Evolutionary conservation across 2,797 vertebrate genomes (phyloP), one percentile per base, ranked within the genome.

Genomic region (Enteromius radiatus): DNA sequence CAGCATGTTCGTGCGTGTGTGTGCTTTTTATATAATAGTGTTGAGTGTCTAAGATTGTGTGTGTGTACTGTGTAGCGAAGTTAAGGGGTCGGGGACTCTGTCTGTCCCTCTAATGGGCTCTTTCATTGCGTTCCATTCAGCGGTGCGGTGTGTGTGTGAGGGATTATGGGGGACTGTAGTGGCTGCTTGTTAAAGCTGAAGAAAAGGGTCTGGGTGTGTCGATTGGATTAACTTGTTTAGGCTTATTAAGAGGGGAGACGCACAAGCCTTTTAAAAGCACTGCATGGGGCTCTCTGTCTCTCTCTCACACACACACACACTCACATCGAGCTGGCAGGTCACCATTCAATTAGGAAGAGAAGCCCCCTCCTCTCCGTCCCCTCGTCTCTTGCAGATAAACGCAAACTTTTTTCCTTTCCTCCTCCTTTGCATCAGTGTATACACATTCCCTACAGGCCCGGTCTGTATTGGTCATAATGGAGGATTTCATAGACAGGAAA

Each of bases 211-310:
- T 90, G 94, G 95, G 93, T 94, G 94, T 93, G 94, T 93, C 91
- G 91, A 95, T 95, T 94, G 94, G 94, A 95, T 95, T 95, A 95
- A 94, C 93, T 95, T 94, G 93, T 95, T 94, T 95, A 92, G 93
- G 93, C 92, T 93, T 94, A 94, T 95, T 95, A 95, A 93, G 92
- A 93, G 90, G 89, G 91, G 92, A 93, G 91, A 92, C 92, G 90
- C 92, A 91, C 92, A 90, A 90, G 92, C 93, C 93, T 93, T 93
- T 94, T 94, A 93, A 94, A 93, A 93, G 92, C 91, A 90, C 91
- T 91, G 93, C 93, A 93, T 93, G 91, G 92, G 92, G 92, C 82
- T 84, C 11, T 76, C 73, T 82, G 28, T 67, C 71, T 82, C n/a
- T 28, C 54, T 89, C 90, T 88, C 64, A 4, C 45, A 28, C 56